Conservation (phyloP, 2,113 vertebrate genomes). For the Sorex fumeus region DNA sequence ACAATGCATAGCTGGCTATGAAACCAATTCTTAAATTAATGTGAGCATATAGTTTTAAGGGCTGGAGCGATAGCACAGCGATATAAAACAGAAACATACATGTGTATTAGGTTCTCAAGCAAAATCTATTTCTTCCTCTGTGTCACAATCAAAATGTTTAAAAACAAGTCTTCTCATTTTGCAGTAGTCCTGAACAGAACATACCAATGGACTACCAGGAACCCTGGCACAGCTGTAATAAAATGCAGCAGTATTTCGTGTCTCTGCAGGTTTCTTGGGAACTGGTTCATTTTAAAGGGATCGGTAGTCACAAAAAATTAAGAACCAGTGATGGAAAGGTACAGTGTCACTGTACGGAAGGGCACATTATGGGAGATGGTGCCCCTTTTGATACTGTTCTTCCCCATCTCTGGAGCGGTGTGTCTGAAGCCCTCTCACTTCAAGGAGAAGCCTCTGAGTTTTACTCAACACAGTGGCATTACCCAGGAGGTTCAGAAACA, state of each 20-base stretch:
- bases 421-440: no score
- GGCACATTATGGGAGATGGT: no score
- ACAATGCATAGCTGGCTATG: background rate
- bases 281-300: background rate
- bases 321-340: background rate
- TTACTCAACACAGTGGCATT: no score
- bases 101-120: background rate
- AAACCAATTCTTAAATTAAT: constrained; percentile 20
- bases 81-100: background rate
- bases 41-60: background rate
- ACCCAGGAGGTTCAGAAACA: no score
- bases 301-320: background rate
- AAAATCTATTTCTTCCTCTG: constrained; percentile 17
- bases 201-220: background rate
- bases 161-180: background rate
- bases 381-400: no score
- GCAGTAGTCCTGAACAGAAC: background rate
- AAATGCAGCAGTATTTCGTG: background rate
- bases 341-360: background rate
- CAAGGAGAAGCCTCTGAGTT: no score
- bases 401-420: no score
- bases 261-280: background rate
- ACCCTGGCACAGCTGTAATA: background rate
- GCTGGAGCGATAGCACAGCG: no score
- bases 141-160: background rate